These are phyloP conservation scores for Aphelocoma californica DNA, from an alignment of 2,797 vertebrate genomes.

Conservation along the genomic window DNA sequence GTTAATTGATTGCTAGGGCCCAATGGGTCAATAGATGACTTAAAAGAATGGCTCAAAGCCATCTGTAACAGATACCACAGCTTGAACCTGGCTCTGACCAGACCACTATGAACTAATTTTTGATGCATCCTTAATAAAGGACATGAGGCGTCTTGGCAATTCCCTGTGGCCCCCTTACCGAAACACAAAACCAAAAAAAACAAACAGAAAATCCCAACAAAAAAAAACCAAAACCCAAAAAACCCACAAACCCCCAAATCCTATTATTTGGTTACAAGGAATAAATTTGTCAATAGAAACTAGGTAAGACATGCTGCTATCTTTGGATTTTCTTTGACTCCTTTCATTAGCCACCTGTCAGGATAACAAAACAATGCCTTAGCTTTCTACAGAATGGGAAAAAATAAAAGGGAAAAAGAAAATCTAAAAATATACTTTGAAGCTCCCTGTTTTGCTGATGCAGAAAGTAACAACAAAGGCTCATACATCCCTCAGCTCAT, in stretches of 20 bases:
- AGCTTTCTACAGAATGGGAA: not conserved
- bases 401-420: not conserved
- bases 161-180: not conserved
- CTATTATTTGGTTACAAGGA: not conserved
- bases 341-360: not conserved
- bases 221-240: not conserved
- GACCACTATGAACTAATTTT: not conserved
- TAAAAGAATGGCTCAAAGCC: not conserved
- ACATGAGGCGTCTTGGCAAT: not conserved
- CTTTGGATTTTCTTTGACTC: not conserved
- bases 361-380: not conserved
- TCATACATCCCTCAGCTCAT: not conserved
- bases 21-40: not conserved
- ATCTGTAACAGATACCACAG: not conserved
- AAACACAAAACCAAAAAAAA: not conserved
- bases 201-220: no score
- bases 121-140: not conserved
- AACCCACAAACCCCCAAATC: not conserved
- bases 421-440: not conserved
- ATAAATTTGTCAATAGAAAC: not conserved
- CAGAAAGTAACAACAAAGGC: constrained; percentile 11
- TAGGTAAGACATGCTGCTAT: not conserved
- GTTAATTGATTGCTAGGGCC: not conserved
- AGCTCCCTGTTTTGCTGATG: not conserved
- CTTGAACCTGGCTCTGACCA: not conserved